phyloP scores from a whole-genome alignment of 1,140 invertebrate species.

The Zaprionus vittiger region DNA sequence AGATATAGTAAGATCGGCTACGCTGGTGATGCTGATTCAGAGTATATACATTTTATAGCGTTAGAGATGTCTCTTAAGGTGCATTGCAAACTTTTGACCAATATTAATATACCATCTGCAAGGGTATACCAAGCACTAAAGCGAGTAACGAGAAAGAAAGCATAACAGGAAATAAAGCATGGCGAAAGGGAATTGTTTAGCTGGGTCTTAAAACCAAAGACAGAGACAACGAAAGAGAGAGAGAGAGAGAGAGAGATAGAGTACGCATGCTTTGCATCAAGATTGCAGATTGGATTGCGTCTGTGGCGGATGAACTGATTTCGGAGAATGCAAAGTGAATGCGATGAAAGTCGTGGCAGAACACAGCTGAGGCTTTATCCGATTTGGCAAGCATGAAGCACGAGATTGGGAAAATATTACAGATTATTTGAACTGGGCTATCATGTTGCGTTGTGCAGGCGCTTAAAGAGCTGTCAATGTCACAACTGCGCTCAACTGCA shows the following conservation, averaged over 20 bases:
- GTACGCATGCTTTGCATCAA: not conserved
- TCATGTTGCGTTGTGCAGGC: not conserved
- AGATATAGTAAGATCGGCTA: no score
- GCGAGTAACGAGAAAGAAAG: not conserved
- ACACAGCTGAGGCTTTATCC: not conserved
- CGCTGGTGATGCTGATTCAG: no score
- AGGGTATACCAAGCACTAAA: not conserved
- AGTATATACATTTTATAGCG: no score
- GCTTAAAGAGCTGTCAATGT: not conserved
- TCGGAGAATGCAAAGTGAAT: not conserved
- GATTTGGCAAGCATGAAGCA: not conserved
- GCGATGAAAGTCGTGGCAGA: not conserved
- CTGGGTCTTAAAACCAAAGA: not conserved
- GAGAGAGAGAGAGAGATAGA: not conserved
- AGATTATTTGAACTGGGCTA: not conserved
- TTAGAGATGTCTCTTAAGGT: no score
- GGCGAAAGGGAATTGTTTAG: conserved; percentile 36
- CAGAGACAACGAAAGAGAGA: not conserved
- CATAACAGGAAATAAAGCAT: conserved; percentile 26
- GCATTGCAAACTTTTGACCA: no score
- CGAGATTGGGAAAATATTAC: not conserved
- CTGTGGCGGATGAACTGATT: conserved; percentile 2
- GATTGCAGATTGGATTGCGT: conserved; percentile 12
- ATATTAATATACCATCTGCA: no score
- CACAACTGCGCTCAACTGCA: not conserved